Evolutionary conservation across 2,113 vertebrate genomes (phyloP), one percentile per base, ranked within the genome.

Genomic region (Platanista minor): DNA sequence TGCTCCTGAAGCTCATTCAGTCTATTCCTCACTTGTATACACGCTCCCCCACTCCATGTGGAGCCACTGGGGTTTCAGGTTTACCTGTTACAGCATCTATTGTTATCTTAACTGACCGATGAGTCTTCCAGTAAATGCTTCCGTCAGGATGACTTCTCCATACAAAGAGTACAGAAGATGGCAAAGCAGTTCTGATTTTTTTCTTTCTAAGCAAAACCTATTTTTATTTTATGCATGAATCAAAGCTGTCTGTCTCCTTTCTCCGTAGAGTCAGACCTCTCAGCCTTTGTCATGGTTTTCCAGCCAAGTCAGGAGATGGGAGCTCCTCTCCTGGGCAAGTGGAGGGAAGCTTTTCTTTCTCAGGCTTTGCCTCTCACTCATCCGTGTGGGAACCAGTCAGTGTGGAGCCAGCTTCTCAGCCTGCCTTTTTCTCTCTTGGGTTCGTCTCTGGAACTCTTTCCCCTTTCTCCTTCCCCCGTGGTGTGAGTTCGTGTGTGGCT

Each of bases 401-500:
- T 41, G 27, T 74, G 94, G 94, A 97, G 97, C 94, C 97, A 94
- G 84, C 80, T 87, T 94, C 85, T 89, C 84, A 67, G 87, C 71
- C 84, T 96, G 94, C 14, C 49, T 64, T 87, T 96, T 90, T 88
- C 83, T 89, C 74, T 81, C 46, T 33, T 91, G 20, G 23, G 85
- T 98, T 98, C 98, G 96, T 95, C 96, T 97, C 87, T 95, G 61
- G 66, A 97, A 75, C 62, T n/a, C 81, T 93, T 83, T 49, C 29
- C 9, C 88, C 29, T 93, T 81, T 89, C 59, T 95, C n/a, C 64
- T 94, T 95, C 94, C 90, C 96, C 81, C 95, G 8, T 80, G 81
- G 96, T 97, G 96, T 83, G 97, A 97, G 95, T 97, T 97, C 87
- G 9, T 98, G 96, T 97, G 97, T 97, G 98, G 97, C 95, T 97